phyloP scores from a whole-genome alignment of 2,888 invertebrate species.

The Drosophila differens region DNA sequence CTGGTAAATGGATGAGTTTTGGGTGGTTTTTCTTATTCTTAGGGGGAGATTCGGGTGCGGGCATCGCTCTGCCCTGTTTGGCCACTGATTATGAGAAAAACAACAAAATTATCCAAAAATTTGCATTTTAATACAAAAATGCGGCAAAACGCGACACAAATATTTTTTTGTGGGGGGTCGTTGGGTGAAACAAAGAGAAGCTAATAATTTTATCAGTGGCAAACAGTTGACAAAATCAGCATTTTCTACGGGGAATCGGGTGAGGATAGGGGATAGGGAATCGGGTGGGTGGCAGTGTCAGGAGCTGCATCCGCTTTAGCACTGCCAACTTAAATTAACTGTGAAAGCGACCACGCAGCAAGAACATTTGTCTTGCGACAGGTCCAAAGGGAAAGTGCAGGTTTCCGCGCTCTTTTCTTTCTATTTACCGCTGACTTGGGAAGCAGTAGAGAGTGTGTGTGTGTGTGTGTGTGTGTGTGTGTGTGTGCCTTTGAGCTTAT shows the following conservation, averaged over 20 bases:
- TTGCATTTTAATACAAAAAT: conserved; percentile 83
- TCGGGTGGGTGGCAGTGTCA: conserved; percentile 16
- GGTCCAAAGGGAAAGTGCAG: conserved; percentile 42
- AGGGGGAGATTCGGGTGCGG: neutral
- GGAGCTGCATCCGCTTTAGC: conserved; percentile 69
- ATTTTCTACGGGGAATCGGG: conserved; percentile 50
- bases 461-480: conserved; percentile 33
- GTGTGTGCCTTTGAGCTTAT: conserved; percentile 72
- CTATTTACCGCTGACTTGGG: neutral
- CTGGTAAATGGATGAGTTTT: conserved; percentile 18
- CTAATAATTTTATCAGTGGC: conserved; percentile 84
- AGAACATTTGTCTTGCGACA: conserved; percentile 81
- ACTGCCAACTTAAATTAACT: conserved; percentile 81
- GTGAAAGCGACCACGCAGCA: conserved; percentile 83
- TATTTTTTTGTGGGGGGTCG: conserved; percentile 19
- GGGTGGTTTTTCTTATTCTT: conserved; percentile 12
- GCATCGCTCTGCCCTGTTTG: conserved; percentile 34
- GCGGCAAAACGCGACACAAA: conserved; percentile 36
- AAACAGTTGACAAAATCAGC: conserved; percentile 84
- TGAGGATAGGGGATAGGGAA: neutral
- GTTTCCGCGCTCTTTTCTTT: conserved; percentile 50
- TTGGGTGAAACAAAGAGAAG: conserved; percentile 58
- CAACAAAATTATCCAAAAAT: conserved; percentile 83
- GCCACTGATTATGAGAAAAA: conserved; percentile 82
- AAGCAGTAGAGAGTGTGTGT: conserved; percentile 14